Evolutionary conservation across 2,113 vertebrate species (phyloP).

Genomic region (Pelmatolapia mariae): DNA sequence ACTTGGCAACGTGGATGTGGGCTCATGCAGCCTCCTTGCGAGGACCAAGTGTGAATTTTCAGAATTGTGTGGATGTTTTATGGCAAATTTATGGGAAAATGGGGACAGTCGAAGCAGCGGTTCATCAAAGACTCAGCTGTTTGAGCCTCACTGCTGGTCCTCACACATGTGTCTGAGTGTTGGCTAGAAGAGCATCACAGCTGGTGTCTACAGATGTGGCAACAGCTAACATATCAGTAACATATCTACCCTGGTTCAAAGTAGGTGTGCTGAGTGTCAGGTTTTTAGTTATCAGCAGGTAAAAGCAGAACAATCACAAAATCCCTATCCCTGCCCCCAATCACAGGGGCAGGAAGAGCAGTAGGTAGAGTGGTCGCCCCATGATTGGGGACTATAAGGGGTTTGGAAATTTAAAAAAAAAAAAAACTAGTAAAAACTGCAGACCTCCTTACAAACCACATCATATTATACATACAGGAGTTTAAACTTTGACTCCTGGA

Average conservation of each 20-base stretch:
- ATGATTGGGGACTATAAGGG: accelerated
- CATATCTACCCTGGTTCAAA: too few species aligned
- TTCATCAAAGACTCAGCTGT: neutral
- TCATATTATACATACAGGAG: neutral
- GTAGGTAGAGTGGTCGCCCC: neutral
- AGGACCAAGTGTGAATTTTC: neutral
- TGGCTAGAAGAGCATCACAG: neutral
- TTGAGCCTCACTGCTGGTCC: neutral
- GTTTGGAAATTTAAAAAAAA: neutral
- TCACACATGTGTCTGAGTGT: neutral
- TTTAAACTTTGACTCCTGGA: neutral
- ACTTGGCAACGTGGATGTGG: neutral
- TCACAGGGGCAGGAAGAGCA: accelerated
- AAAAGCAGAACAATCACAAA: neutral
- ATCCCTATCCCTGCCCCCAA: neutral
- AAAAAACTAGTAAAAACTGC: neutral
- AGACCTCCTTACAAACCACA: neutral
- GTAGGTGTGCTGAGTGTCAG: neutral
- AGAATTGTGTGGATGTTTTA: neutral
- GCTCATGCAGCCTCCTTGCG: neutral
- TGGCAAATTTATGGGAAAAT: neutral
- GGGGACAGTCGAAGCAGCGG: neutral
- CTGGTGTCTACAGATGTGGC: neutral
- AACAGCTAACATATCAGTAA: too few species aligned
- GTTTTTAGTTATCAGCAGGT: neutral